Evolutionary conservation across 2,888 invertebrate genomes (phyloP), one percentile per base, ranked within the genome.

Genomic region (Hydroisotoma schaefferi): DNA sequence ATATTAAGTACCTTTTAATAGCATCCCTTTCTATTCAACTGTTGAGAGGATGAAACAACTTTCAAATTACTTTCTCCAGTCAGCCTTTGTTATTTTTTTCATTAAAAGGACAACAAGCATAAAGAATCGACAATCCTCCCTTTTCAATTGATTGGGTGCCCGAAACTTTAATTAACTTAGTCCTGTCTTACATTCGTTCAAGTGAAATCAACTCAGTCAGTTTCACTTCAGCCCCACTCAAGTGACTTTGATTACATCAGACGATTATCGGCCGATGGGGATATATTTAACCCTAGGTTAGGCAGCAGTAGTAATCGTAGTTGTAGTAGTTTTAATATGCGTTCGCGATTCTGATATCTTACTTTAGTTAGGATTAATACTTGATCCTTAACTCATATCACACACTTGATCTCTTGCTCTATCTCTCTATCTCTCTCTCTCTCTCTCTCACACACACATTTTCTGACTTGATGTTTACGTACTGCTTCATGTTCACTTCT

Each of bases 151-250:
- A 49, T 49, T 49, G 49, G 29, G 29, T 49, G n/a, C 20, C 27
- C 20, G 22, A 52, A 52, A 52, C 37, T 52, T 52, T 52, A 52
- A 52, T 52, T 52, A 52, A 52, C 52, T 52, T 52, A 6, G 37
- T 4, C 38, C 37, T 10, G 23, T 47, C 8, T 6, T 8, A 8
- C 33, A 10, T 33, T 15, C 33, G 8, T 15, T 33, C 15, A 33
- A 33, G 15, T 33, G n/a, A 10, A 33, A 33, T 33, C 33, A 33
- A 10, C 33, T 33, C 33, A 33, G 33, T 33, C 15, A 8, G 33
- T 33, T 33, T 8, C 33, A 33, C 15, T 15, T 33, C 15, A 10
- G 8, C 33, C 33, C 33, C 33, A 10, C 33, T 20, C 43, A 43
- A 43, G 6, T 43, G 43, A 43, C 43, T 8, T 20, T 43, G 43